Conservation (phyloP, 2,888 invertebrate species). For the Chymomyza procnemis region DNA sequence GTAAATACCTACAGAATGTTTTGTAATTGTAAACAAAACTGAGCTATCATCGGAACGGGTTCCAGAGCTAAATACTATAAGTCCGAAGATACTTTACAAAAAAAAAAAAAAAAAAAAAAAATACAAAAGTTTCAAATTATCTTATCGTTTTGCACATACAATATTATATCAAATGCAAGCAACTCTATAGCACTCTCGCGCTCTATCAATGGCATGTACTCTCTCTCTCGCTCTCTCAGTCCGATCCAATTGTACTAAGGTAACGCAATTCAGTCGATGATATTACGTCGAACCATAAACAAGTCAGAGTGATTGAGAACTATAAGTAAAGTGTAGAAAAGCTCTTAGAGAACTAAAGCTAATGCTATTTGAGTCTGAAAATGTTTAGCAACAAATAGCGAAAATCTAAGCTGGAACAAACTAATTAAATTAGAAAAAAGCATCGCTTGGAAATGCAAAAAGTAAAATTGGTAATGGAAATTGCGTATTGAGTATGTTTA, state of each 20-base stretch:
- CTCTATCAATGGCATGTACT: not conserved
- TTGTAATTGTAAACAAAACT: not conserved
- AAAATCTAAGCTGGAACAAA: slow-evolving; percentile 13
- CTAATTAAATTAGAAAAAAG: slow-evolving; percentile 19
- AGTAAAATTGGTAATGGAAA: slow-evolving; percentile 61
- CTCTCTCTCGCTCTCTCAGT: not conserved
- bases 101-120: not conserved
- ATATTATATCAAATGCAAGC: not conserved
- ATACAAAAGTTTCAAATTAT: not conserved
- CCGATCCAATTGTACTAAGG: not conserved
- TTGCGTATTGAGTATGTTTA: slow-evolving; percentile 9
- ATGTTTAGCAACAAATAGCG: not conserved
- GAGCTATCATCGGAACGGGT: not conserved
- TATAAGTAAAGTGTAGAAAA: not conserved
- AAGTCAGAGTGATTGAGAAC: not conserved
- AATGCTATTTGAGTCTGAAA: not conserved
- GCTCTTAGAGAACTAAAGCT: not conserved
- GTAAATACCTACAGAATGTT: not conserved
- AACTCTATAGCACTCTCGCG: not conserved
- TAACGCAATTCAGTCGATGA: not conserved
- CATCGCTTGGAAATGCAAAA: slow-evolving; percentile 45
- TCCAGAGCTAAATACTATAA: not conserved
- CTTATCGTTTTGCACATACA: not conserved
- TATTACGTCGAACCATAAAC: not conserved
- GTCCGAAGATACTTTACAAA: too few species aligned